Evolutionary conservation across 2,888 invertebrate species (phyloP), one percentile per base, ranked within the genome.

Genomic region (Mesoligia furuncula): DNA sequence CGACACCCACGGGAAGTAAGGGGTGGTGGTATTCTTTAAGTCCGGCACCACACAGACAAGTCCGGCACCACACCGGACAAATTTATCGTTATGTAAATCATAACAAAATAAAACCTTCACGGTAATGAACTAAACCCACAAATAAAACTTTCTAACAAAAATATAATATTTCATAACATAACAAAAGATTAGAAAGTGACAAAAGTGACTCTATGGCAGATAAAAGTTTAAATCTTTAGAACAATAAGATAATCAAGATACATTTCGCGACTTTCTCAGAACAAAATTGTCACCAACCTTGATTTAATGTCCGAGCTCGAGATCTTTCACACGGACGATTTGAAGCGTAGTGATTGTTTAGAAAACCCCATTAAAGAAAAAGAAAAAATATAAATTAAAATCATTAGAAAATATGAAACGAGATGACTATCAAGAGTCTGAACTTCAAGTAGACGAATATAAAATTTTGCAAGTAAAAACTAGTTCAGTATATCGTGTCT

Each of bases 151-250:
- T 87, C 80, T 73, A 80, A 83, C 77, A 73, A 83, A 80, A 85
- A 86, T 89, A 86, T 78, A 81, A 87, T 81, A 78, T 85, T 82
- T 84, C 76, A 76, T 80, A 85, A 77, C 73, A 51, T 82, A 85
- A 84, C 85, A 87, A 86, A 85, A 90, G 87, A 87, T 90, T 92
- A 90, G 92, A 92, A 92, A 92, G 92, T 80, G 77, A 73, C 79
- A 85, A 83, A 84, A 84, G 74, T 62, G 59, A 48, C 70, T 51
- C 79, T 83, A 61, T 76, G 76, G 59, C 80, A 86, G 88, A 88
- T 90, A 87, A 83, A 79, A 85, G 85, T 91, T 89, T 84, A 77
- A 86, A 87, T 85, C 81, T 77, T 74, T 74, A 86, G 87, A 87
- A 92, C 92, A 92, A 90, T 90, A 83, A 81, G 81, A 83, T 86